Evolutionary conservation across 2,113 vertebrate species (phyloP).

Genomic region (Silurus asotus): DNA sequence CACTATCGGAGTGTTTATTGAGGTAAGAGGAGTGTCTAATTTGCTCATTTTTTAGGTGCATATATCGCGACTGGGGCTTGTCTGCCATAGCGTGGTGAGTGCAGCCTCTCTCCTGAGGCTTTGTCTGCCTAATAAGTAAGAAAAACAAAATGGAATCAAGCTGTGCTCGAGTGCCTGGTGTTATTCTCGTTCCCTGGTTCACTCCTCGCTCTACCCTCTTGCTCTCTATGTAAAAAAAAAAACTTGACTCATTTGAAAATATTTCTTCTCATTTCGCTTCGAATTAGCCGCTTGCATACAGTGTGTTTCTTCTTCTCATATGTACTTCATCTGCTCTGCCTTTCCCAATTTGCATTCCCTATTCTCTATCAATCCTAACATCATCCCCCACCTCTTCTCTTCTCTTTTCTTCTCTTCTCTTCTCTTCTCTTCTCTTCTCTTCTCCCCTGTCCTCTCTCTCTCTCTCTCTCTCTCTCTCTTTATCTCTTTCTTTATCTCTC

Average conservation of each 20-base stretch:
- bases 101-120: slow-evolving; percentile 44
- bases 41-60: not conserved
- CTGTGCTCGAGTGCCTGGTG: slow-evolving; percentile 50
- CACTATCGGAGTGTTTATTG: slow-evolving; percentile 8
- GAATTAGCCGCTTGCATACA: not conserved
- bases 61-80: slow-evolving; percentile 16
- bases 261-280: slow-evolving; percentile 17
- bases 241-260: slow-evolving; percentile 10
- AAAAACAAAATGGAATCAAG: slow-evolving; percentile 49
- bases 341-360: slow-evolving; percentile 33
- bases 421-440: too few relatives aligned
- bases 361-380: slow-evolving; percentile 32
- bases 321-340: slow-evolving; percentile 13
- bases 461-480: slow-evolving; percentile 23
- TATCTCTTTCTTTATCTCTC: slow-evolving; percentile 12
- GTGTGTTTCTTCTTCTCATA: not conserved
- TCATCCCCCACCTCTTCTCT: slow-evolving; percentile 22
- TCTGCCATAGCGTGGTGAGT: slow-evolving; percentile 33
- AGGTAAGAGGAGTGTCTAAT: slow-evolving; percentile 18
- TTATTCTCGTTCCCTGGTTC: not conserved
- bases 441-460: not conserved
- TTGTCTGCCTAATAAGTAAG: slow-evolving; percentile 48
- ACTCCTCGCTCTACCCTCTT: slow-evolving; percentile 9
- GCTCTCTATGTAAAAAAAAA: not conserved
- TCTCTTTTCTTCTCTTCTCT: slow-evolving; percentile 17